Evolutionary conservation across 2,888 invertebrate genomes (phyloP), one percentile per base, ranked within the genome.

Genomic region (Acanthosepion esculentum): DNA sequence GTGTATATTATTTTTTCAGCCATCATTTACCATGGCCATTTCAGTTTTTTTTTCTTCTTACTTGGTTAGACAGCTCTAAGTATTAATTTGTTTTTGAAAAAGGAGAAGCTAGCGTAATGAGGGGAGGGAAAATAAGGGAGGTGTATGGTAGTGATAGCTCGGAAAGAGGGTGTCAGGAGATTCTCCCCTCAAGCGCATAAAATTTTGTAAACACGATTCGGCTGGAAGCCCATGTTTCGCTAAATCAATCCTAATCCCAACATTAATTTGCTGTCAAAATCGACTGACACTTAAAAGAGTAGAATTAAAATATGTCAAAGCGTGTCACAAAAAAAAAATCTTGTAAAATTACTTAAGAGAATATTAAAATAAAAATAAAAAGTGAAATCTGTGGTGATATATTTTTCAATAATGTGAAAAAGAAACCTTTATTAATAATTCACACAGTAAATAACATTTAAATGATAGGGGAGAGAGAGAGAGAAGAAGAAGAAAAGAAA

Each of bases 151-250:
- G 41, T 41, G 3, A 41, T 2, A 41, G 41, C 3, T 2, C 41
- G 18, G n/a, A 7, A 8, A 33, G 78, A 10, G n/a, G 78, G 12
- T 78, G n/a, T 78, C 12, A 15, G 78, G 15, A 10, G n/a, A 78
- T 15, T 78, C 78, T n/a, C 10, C n/a, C 18, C 12, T 12, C 15
- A 78, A n/a, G 10, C 78, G n/a, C 78, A n/a, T 12, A 6, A 78
- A 78, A n/a, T 78, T 78, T 78, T n/a, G 78, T 78, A 78, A 78
- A 78, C 78, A 78, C 78, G n/a, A 33, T 78, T 78, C 78, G n/a
- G n/a, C n/a, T 78, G 78, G n/a, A 5, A 78, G 78, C 10, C n/a
- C n/a, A 33, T n/a, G 78, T 78, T 78, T n/a, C 78, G 78, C 33
- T 78, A 78, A 78, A n/a, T 78, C 33, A 78, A 78, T 12, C 78